Conservation (phyloP, 1,140 invertebrate genomes). For the Drosophila persimilis region DNA sequence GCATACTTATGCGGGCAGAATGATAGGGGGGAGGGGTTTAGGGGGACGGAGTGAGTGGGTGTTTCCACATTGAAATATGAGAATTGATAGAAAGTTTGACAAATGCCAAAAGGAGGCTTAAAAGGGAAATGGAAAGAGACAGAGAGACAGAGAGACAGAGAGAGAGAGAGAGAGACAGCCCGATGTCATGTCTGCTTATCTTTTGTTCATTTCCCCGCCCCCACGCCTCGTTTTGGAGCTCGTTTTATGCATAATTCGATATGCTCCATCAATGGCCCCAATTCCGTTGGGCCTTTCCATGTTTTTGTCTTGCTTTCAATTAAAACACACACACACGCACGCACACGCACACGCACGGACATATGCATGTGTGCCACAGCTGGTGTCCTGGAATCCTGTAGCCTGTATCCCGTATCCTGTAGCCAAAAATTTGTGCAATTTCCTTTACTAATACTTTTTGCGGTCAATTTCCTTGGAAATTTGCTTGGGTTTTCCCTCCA, state of each 20-base stretch:
- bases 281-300: not conserved
- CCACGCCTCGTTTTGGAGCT: not conserved
- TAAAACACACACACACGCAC: conserved; percentile 58
- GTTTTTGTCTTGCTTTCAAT: conserved; percentile 76
- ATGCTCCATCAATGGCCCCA: conserved; percentile 64
- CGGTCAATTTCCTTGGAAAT: conserved; percentile 71
- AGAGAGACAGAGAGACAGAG: not conserved
- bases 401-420: conserved; percentile 23
- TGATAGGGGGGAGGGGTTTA: not conserved
- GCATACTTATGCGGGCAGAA: conserved; percentile 62
- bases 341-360: not conserved
- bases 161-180: not conserved
- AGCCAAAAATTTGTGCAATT: conserved; percentile 75
- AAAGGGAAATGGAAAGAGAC: not conserved
- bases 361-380: conserved; percentile 20
- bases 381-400: not conserved
- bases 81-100: conserved; percentile 70
- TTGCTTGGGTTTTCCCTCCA: conserved; percentile 41
- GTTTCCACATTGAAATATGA: conserved; percentile 67
- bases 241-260: conserved; percentile 70
- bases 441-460: conserved; percentile 79
- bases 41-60: not conserved
- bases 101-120: conserved; percentile 52
- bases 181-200: conserved; percentile 40
- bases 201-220: conserved; percentile 32